A percentile compares a stretch with the other conserved stretches of the same genome.
Conservation (phyloP, 2,888 invertebrate genomes). For the Synergus gifuensis region DNA sequence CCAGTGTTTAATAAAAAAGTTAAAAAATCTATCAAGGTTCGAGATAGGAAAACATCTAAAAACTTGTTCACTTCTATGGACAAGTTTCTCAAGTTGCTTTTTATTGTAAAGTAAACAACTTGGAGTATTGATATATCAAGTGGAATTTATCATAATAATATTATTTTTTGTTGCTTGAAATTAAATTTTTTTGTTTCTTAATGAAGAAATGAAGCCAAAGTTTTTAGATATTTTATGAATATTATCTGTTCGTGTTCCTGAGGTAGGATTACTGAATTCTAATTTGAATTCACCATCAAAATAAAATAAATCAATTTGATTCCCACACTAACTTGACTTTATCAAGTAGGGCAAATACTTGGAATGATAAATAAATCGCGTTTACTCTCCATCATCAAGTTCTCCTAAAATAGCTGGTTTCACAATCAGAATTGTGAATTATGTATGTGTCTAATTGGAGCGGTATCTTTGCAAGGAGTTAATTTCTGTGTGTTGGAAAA, state of each 20-base stretch:
- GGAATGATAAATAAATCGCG: neutral
- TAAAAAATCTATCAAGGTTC: slow-evolving; percentile 16
- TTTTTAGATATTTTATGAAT: neutral
- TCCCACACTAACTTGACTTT: neutral
- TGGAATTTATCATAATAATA: neutral
- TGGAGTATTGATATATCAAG: neutral
- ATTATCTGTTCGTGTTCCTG: too few relatives aligned
- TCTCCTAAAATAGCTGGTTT: neutral
- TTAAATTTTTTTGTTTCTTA: neutral
- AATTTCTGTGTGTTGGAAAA: slow-evolving; percentile 18
- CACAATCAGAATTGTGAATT: slow-evolving; percentile 25
- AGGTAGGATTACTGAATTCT: neutral
- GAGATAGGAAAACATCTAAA: slow-evolving; percentile 28
- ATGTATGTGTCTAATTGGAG: slow-evolving; percentile 23
- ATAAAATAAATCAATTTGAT: neutral
- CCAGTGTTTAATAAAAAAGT: slow-evolving; percentile 4
- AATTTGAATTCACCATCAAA: neutral
- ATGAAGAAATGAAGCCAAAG: neutral
- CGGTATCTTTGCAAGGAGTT: slow-evolving; percentile 1
- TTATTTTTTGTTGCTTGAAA: neutral
- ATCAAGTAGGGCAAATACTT: neutral
- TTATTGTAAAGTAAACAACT: slow-evolving; percentile 10
- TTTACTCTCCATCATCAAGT: neutral
- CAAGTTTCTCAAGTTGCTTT: neutral
- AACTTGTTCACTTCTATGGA: slow-evolving; percentile 21